These are phyloP conservation scores for Erinaceus europaeus DNA, from an alignment of 2,113 vertebrate genomes.

Conservation along the genomic window DNA sequence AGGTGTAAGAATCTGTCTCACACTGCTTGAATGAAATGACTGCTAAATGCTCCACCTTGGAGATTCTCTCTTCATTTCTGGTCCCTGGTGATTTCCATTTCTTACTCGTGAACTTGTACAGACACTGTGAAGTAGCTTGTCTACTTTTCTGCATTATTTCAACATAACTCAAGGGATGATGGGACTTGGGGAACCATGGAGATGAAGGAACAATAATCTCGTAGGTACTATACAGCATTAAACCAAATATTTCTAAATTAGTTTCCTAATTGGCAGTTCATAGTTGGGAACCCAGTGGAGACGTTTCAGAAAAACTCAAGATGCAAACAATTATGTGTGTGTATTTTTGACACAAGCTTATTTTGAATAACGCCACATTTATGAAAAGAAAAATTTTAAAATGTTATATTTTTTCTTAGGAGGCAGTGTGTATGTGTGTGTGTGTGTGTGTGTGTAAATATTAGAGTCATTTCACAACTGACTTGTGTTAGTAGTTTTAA, in stretches of 20 bases:
- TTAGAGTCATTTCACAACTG: not conserved
- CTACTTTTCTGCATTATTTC: not conserved
- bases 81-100: not conserved
- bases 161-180: not conserved
- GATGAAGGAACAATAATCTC: not conserved
- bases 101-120: not conserved
- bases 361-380: not conserved
- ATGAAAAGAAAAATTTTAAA: not conserved
- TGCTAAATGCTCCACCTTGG: conserved; percentile 24
- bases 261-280: not conserved
- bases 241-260: not conserved
- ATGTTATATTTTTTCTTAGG: not conserved
- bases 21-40: conserved; percentile 41
- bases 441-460: too few relatives aligned
- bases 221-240: not conserved
- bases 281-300: not conserved
- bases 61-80: conserved; percentile 12
- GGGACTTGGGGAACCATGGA: not conserved
- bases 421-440: not conserved
- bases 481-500: not conserved
- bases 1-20: conserved; percentile 1
- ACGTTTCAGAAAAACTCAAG: not conserved
- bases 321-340: not conserved
- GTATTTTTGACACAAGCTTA: not conserved
- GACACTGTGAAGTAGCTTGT: conserved; percentile 12